phyloP scores from a whole-genome alignment of 2,888 invertebrate genomes.

The Caenorhabditis sulstoni region DNA sequence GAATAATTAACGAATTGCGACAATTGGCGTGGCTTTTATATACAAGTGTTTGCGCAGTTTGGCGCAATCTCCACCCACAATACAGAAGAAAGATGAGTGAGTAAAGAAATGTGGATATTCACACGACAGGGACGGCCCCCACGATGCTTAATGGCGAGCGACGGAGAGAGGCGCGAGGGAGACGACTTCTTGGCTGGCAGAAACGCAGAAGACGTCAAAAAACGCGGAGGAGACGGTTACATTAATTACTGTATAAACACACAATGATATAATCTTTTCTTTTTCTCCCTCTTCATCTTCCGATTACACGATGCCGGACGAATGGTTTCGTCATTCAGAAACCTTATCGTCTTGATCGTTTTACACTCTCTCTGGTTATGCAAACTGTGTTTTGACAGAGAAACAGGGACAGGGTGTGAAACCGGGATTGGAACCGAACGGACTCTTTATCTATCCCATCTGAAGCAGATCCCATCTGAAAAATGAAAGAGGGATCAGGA shows the following conservation, averaged over 20 bases:
- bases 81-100: slow-evolving; percentile 51
- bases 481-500: not conserved
- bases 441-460: too few relatives aligned
- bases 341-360: slow-evolving; percentile 43
- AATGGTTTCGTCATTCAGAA: slow-evolving; percentile 27
- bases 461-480: not conserved
- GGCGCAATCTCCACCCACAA: slow-evolving; percentile 61
- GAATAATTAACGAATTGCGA: slow-evolving; percentile 64
- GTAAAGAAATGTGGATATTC: slow-evolving; percentile 59
- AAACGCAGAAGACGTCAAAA: slow-evolving; percentile 13
- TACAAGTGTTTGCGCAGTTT: slow-evolving; percentile 61
- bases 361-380: slow-evolving; percentile 50
- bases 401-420: slow-evolving; percentile 30
- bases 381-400: slow-evolving; percentile 34
- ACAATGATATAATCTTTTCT: slow-evolving; percentile 52
- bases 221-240: slow-evolving; percentile 43
- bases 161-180: not conserved
- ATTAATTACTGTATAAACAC: slow-evolving; percentile 60
- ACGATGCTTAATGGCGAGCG: slow-evolving; percentile 46
- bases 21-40: slow-evolving; percentile 60
- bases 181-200: slow-evolving; percentile 25
- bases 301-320: slow-evolving; percentile 18
- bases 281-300: slow-evolving; percentile 19
- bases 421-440: slow-evolving; percentile 16
- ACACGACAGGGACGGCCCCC: slow-evolving; percentile 47